Evolutionary conservation across 1,140 invertebrate genomes (phyloP).

Genomic region (Rhopalosiphum padi): DNA sequence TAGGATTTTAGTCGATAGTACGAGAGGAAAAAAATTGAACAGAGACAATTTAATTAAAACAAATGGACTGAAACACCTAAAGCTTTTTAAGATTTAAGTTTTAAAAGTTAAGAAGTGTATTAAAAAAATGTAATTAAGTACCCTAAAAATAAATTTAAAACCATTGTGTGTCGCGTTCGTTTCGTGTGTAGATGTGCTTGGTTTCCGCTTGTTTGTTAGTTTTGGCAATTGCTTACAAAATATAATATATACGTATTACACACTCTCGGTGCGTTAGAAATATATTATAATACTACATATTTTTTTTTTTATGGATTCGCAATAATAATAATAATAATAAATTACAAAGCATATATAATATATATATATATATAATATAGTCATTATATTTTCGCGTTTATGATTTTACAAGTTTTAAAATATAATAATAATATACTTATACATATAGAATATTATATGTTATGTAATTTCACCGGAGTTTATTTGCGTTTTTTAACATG

Average conservation of each 20-base stretch:
- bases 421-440: neutral
- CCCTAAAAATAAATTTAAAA: neutral
- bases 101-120: too few relatives aligned
- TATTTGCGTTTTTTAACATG: neutral
- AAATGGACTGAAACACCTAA: too few relatives aligned
- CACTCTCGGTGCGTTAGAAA: fast-evolving
- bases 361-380: neutral
- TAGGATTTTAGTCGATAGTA: too few relatives aligned
- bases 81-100: too few relatives aligned
- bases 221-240: neutral
- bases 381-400: neutral
- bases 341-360: too few relatives aligned
- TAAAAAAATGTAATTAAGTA: too few relatives aligned
- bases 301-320: neutral
- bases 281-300: neutral
- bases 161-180: neutral
- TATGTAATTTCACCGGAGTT: neutral
- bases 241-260: neutral
- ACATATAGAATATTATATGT: neutral
- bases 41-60: too few relatives aligned
- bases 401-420: neutral
- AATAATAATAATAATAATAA: neutral
- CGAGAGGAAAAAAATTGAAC: too few relatives aligned
- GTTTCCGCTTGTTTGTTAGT: neutral
- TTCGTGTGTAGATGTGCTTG: neutral